Percentiles rank a stretch among this genome's conserved stretches.
Conservation (phyloP, 2,113 vertebrate genomes). For the Lichenostomus cassidix region DNA sequence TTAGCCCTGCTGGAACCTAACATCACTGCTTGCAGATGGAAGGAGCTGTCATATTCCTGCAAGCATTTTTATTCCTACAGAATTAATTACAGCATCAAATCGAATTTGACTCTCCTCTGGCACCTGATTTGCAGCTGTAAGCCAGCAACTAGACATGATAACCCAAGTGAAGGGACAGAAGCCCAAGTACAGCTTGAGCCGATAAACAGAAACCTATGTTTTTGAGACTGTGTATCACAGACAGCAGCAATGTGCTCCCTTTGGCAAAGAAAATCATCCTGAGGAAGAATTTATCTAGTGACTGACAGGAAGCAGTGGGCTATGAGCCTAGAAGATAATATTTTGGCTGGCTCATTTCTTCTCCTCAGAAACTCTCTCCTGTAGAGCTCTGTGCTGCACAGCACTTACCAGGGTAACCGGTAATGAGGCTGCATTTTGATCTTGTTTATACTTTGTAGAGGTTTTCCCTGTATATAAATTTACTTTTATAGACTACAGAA, state of each 20-base stretch:
- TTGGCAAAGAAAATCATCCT: slow-evolving; percentile 13
- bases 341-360: slow-evolving; percentile 42
- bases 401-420: neutral
- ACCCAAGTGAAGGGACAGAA: neutral
- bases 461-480: neutral
- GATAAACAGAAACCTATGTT: neutral
- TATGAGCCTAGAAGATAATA: slow-evolving; percentile 33
- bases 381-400: neutral
- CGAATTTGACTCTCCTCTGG: neutral
- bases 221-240: neutral
- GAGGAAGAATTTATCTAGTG: slow-evolving; percentile 23
- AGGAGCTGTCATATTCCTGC: neutral
- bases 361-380: slow-evolving; percentile 3
- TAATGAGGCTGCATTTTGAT: slow-evolving; percentile 46
- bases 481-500: neutral
- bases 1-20: neutral
- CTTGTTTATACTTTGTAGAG: slow-evolving; percentile 23
- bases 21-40: neutral
- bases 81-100: slow-evolving; percentile 31
- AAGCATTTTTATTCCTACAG: slow-evolving; percentile 10
- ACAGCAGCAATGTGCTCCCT: neutral
- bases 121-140: neutral
- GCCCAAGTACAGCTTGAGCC: neutral
- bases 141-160: neutral
- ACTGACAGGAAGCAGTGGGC: slow-evolving; percentile 40